Evolutionary conservation across 2,797 vertebrate genomes (phyloP).

Genomic region (Coilia nasus): DNA sequence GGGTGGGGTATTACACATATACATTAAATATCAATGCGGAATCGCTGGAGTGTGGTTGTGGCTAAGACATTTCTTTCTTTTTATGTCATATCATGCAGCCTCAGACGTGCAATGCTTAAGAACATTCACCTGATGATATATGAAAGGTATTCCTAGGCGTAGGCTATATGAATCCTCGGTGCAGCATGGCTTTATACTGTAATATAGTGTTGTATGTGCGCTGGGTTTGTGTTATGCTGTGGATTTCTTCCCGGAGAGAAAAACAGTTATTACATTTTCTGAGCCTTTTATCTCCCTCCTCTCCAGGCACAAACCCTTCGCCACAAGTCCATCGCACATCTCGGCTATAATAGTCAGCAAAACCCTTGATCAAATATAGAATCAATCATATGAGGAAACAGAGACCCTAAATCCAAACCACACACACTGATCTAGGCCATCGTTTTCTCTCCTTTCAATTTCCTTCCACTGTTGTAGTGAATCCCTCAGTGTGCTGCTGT

Average conservation of each 20-base stretch:
- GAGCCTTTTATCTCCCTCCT: slow-evolving; percentile 1
- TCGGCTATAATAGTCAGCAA: neutral
- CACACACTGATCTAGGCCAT: too few relatives aligned
- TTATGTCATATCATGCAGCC: neutral
- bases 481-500: too few relatives aligned
- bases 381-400: slow-evolving; percentile 15
- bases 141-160: neutral
- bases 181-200: neutral
- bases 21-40: neutral
- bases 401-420: neutral
- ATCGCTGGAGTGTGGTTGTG: neutral
- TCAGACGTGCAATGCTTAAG: neutral
- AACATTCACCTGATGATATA: neutral
- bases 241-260: neutral
- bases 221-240: too few relatives aligned
- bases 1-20: neutral
- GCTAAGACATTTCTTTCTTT: neutral
- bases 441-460: too few relatives aligned
- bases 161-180: neutral
- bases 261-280: neutral
- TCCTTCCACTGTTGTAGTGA: too few relatives aligned
- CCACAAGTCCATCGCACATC: neutral
- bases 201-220: neutral
- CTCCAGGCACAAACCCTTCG: neutral
- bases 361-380: neutral